Conservation (phyloP, 2,113 vertebrate species). For the Stegastes partitus region DNA sequence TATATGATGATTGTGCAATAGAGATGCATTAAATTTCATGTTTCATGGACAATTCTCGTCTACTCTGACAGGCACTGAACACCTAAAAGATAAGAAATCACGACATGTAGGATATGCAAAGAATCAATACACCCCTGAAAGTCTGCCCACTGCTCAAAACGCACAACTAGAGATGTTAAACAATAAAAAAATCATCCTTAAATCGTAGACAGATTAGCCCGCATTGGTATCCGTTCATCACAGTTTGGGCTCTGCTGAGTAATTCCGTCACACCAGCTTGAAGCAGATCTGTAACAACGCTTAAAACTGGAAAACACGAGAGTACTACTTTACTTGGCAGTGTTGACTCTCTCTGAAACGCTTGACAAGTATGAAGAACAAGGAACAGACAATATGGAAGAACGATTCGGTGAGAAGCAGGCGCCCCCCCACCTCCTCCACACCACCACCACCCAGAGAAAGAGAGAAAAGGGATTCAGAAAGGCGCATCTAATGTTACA, state of each 20-base stretch:
- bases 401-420: conserved; percentile 3
- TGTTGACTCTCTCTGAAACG: neutral
- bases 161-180: neutral
- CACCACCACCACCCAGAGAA: conserved; percentile 28
- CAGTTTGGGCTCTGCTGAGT: neutral
- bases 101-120: no score
- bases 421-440: conserved; percentile 10
- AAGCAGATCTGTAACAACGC: neutral
- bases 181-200: neutral
- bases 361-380: conserved; percentile 15
- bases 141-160: no score
- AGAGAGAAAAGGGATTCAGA: conserved; percentile 23
- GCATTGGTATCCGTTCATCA: neutral
- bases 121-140: no score
- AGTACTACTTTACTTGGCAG: neutral
- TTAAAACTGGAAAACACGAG: neutral
- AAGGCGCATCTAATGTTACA: conserved; percentile 26
- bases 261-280: neutral
- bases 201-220: neutral
- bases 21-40: neutral
- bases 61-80: no score
- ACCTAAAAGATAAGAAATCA: no score
- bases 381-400: conserved; percentile 56
- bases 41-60: no score
- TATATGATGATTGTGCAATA: neutral